Evolutionary conservation across 1,140 invertebrate genomes (phyloP), one percentile per base, ranked within the genome.

Genomic region (Orchestia grillus): DNA sequence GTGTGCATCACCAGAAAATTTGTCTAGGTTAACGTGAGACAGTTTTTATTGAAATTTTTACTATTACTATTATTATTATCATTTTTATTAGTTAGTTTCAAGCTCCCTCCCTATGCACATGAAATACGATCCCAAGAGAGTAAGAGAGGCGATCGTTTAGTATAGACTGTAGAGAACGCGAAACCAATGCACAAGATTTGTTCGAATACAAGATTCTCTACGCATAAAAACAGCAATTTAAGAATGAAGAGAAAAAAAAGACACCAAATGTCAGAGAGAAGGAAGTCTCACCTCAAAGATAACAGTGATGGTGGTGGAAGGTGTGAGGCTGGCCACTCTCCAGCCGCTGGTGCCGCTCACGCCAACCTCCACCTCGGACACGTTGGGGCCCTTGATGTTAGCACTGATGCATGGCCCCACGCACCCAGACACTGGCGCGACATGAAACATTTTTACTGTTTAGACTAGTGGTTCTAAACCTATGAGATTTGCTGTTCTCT

Each of bases 331-430:
- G 97, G 99, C 99, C 97, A 99, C 98, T 97, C 99, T 99, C 99
- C 99, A 99, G 97, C 99, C 99, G 96, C 98, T 99, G 0, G 99
- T 99, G 95, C 99, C 99, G 88, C 99, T 99, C 97, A 99, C 98
- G 96, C 99, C 99, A 96, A 99, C 98, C 98, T 99, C 99, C 96
- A 98, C 99, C 97, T 99, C 99, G 0, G 99, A 99, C 53, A 99
- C 99, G 97, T 98, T 98, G 16, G 98, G 98, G 95, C 98, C 98
- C 97, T 99, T 99, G 47, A 99, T 98, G 97, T 99, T 99, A 96
- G 99, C 97, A 0, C 99, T 99, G 44, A 99, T 99, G 98, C 99
- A 99, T 0, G 99, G 98, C 62, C 99, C 99, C 96, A 99, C 99
- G 43, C 99, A 99, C 57, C 99, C 99, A 96, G 98, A 98, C 95